Evolutionary conservation across 2,113 vertebrate genomes (phyloP), one percentile per base, ranked within the genome.

Genomic region (Hassar affinis): DNA sequence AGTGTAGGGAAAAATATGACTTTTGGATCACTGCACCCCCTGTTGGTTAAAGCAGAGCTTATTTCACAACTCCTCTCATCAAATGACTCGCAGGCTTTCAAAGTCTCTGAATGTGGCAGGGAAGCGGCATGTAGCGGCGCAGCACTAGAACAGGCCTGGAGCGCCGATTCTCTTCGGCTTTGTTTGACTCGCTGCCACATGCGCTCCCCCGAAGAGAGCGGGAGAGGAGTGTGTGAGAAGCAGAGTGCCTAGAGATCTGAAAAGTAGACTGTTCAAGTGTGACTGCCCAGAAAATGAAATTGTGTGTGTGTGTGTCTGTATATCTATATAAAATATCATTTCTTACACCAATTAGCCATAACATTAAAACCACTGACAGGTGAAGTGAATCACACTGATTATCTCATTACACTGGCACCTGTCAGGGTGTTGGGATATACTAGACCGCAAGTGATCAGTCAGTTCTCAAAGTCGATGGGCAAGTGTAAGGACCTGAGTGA

Each of bases 11-110:
- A n/a, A 78, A 57, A 49, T 25, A 61, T 49, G 75, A 56, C 86
- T 88, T 86, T 88, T 88, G 88, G 90, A 82, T 91, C 91, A 83
- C 85, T 91, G 92, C 92, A 86, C 92, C 93, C 92, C 89, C 92
- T 92, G 90, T 89, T 91, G 93, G 91, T 86, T 88, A 84, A 76
- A 87, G 79, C n/a, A 56, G 77, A 33, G 54, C 61, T 85, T 71
- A 54, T 85, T 85, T 89, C 90, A 90, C 85, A 68, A 72, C 45
- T 74, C 61, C 80, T 81, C 79, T 42, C n/a, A 87, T 78, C 18
- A 45, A 87, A 85, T 2, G 12, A 57, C 20, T 61, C n/a, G 62
- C 42, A 72, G 64, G 6, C 38, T 78, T 56, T 56, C 35, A 87
- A 82, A 85, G 75, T 20, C 27, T 89, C 84, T 85, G 83, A 86